A percentile compares a stretch with the other conserved stretches of the same genome.
phyloP scores from a whole-genome alignment of 2,797 vertebrate genomes.

The Acipenser transmontanus region DNA sequence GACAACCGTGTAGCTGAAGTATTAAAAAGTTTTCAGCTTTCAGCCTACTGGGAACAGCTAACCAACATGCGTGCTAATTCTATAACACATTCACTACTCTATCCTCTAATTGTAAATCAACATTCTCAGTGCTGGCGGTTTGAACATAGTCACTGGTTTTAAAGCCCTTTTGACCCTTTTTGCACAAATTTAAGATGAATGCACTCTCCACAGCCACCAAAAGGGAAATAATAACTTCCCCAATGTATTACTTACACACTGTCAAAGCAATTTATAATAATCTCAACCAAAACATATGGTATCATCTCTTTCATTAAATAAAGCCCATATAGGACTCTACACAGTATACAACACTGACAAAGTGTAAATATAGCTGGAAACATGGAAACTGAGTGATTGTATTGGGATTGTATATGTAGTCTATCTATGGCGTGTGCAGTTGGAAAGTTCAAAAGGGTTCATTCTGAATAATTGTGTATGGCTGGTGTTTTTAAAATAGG shows the following conservation, averaged over 20 bases:
- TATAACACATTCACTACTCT: slow-evolving; percentile 66
- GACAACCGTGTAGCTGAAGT: slow-evolving; percentile 69
- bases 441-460: too few species aligned
- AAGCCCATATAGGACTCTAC: too few species aligned
- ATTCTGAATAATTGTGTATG: too few species aligned
- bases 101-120: slow-evolving; percentile 66
- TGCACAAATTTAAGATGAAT: slow-evolving; percentile 14
- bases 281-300: background rate
- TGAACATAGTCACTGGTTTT: background rate
- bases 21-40: slow-evolving; percentile 79
- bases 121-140: slow-evolving; percentile 38
- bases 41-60: slow-evolving; percentile 76
- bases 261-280: background rate
- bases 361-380: too few species aligned
- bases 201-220: slow-evolving; percentile 28
- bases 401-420: too few species aligned
- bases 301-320: too few species aligned
- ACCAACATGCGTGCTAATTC: slow-evolving; percentile 59
- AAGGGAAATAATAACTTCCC: slow-evolving; percentile 38
- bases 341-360: too few species aligned
- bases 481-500: too few species aligned
- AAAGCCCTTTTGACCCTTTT: too few species aligned
- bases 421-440: too few species aligned
- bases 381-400: too few species aligned
- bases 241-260: background rate